Conservation (phyloP, 2,113 vertebrate genomes). For the Cryptotis parvus region DNA sequence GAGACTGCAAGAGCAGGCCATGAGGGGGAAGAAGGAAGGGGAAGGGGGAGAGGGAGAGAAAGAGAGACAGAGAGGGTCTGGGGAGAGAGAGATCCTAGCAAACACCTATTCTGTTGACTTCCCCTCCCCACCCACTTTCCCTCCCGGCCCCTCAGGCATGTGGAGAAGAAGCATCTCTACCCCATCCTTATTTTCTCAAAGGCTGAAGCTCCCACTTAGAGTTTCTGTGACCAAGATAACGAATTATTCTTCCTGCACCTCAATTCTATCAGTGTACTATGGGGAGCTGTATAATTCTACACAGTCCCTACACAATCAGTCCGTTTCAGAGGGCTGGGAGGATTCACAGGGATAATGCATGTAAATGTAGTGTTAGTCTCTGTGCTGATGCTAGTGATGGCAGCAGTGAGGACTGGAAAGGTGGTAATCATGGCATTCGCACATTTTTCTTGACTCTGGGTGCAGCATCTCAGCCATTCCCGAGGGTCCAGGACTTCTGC, state of each 20-base stretch:
- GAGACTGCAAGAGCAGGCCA: too few relatives aligned
- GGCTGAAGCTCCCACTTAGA: background rate
- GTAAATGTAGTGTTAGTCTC: background rate
- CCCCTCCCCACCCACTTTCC: conserved; percentile 13
- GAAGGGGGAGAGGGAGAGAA: too few relatives aligned
- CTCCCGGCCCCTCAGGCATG: background rate
- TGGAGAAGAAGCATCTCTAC: background rate
- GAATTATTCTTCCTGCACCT: conserved; percentile 31
- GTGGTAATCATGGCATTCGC: background rate
- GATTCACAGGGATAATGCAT: background rate
- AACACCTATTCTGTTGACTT: background rate
- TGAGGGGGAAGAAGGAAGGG: too few relatives aligned
- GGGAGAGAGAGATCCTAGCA: background rate
- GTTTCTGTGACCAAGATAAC: conserved; percentile 2
- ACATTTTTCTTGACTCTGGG: conserved; percentile 13
- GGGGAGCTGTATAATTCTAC: conserved; percentile 6
- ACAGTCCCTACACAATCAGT: too few relatives aligned
- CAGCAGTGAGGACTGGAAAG: background rate
- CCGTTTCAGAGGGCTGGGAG: conserved; percentile 5
- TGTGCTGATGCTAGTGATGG: background rate
- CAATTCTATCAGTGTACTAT: conserved; percentile 24
- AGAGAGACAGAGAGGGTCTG: too few relatives aligned
- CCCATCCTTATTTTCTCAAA: background rate
- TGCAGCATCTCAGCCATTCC: conserved; percentile 4
- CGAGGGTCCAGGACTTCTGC: background rate